These are phyloP conservation scores for Caenorhabditis afra DNA, from an alignment of 2,888 invertebrate species.

Conservation along the genomic window DNA sequence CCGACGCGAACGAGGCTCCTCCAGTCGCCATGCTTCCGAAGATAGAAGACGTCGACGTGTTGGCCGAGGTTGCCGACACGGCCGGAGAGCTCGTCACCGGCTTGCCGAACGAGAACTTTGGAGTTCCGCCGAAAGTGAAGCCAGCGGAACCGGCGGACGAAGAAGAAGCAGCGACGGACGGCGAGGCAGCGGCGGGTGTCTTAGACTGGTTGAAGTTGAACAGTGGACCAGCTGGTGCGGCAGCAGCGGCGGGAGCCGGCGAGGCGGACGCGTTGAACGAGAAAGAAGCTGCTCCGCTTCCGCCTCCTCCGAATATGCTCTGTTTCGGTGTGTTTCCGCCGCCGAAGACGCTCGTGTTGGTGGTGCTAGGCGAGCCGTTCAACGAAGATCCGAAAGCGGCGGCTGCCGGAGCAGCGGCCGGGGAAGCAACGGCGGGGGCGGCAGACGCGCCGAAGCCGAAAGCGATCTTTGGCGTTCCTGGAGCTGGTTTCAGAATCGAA, in stretches of 20 bases:
- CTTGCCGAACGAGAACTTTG: constrained; percentile 51
- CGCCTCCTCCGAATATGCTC: constrained; percentile 14
- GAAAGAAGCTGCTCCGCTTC: constrained; percentile 13
- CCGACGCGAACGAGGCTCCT: constrained; percentile 35
- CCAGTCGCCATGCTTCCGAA: constrained; percentile 47
- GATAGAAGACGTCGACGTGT: constrained; percentile 29
- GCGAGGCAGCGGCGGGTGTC: no score
- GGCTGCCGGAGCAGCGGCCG: constrained; percentile 20
- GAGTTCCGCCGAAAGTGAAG: not conserved
- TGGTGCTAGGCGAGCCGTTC: constrained; percentile 47
- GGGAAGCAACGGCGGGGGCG: constrained; percentile 61
- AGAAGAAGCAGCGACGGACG: constrained; percentile 40
- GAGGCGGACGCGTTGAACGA: constrained; percentile 31
- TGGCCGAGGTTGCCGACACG: not conserved
- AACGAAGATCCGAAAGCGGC: constrained; percentile 48
- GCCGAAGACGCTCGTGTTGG: constrained; percentile 45
- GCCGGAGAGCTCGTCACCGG: not conserved
- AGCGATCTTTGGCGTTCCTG: constrained; percentile 58
- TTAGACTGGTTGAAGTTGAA: no score
- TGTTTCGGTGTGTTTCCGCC: constrained; percentile 45
- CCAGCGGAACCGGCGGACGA: constrained; percentile 2
- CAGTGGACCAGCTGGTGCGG: constrained; percentile 19
- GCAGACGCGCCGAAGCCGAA: no score
- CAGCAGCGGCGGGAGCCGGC: constrained; percentile 11
- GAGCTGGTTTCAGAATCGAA: constrained; percentile 45